phyloP scores from a whole-genome alignment of 2,888 invertebrate genomes.

The Sinelater perroti region DNA sequence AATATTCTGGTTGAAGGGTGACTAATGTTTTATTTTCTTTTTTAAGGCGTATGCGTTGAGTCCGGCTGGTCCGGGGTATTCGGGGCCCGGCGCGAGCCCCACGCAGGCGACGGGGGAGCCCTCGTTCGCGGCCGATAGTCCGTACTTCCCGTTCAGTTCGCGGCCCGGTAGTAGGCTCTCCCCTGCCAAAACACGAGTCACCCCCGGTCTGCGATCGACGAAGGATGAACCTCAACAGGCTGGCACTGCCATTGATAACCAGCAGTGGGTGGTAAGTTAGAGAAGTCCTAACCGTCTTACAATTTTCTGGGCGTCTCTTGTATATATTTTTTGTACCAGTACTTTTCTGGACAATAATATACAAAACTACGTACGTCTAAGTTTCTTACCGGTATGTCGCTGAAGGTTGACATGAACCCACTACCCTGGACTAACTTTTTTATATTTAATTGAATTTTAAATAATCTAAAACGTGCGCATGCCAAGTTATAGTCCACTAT shows the following conservation, averaged over 20 bases:
- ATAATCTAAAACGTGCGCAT: too few relatives aligned
- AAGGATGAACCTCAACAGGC: constrained; percentile 54
- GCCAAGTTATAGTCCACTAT: too few relatives aligned
- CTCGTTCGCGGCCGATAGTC: constrained; percentile 69
- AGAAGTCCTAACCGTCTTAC: not conserved
- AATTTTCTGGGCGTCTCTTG: not conserved
- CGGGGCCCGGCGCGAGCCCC: constrained; percentile 59
- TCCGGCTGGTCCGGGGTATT: constrained; percentile 59
- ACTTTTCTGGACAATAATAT: too few relatives aligned
- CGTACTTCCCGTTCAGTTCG: constrained; percentile 73
- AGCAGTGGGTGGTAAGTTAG: constrained; percentile 61
- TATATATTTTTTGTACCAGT: too few relatives aligned
- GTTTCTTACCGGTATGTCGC: not conserved
- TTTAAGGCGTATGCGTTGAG: constrained; percentile 60
- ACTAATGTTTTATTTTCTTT: constrained; percentile 38
- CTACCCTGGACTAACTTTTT: too few relatives aligned
- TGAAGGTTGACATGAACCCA: too few relatives aligned
- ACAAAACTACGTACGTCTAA: not conserved
- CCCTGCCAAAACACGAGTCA: constrained; percentile 65
- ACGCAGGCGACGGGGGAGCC: constrained; percentile 66
- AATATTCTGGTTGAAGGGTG: too few relatives aligned
- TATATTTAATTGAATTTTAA: too few relatives aligned
- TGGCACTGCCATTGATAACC: constrained; percentile 55
- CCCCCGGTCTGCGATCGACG: constrained; percentile 51
- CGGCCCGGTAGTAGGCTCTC: constrained; percentile 61